Evolutionary conservation across 2,113 vertebrate genomes (phyloP).

Genomic region (Clarias gariepinus): DNA sequence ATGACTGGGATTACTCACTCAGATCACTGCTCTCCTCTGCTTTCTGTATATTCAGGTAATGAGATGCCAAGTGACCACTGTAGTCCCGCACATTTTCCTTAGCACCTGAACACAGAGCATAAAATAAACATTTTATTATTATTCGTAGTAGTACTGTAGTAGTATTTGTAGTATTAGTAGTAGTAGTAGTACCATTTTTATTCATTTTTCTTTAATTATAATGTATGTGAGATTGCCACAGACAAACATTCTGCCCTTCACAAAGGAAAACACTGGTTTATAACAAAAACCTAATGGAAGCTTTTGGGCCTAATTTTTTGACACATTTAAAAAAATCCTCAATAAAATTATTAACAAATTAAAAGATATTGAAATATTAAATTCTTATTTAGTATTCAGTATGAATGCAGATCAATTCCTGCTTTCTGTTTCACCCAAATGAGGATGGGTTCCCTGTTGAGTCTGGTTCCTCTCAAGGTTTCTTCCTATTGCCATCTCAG

Average conservation of each 20-base stretch:
- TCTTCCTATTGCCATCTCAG: no score
- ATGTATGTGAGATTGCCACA: neutral
- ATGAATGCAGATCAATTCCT: no score
- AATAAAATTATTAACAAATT: neutral
- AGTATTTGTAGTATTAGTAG: neutral
- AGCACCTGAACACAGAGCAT: slow-evolving; percentile 64
- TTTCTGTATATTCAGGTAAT: slow-evolving; percentile 69
- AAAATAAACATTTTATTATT: neutral
- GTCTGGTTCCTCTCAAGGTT: no score
- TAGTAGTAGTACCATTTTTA: no score
- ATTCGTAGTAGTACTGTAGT: neutral
- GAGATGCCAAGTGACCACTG: slow-evolving; percentile 72
- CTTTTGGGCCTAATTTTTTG: neutral
- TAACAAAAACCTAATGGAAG: neutral
- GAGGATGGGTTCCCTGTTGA: no score
- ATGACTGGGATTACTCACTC: slow-evolving; percentile 63
- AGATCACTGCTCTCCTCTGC: slow-evolving; percentile 59
- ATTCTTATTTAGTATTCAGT: no score
- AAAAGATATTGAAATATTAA: neutral
- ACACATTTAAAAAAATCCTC: neutral
- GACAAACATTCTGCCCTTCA: neutral
- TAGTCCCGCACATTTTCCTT: slow-evolving; percentile 77
- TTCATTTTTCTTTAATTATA: neutral
- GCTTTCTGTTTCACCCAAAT: no score
- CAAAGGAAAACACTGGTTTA: neutral